A percentile compares a stretch with the other conserved stretches of the same genome.
Conservation (phyloP, 2,888 invertebrate species). For the Acronicta leporina region DNA sequence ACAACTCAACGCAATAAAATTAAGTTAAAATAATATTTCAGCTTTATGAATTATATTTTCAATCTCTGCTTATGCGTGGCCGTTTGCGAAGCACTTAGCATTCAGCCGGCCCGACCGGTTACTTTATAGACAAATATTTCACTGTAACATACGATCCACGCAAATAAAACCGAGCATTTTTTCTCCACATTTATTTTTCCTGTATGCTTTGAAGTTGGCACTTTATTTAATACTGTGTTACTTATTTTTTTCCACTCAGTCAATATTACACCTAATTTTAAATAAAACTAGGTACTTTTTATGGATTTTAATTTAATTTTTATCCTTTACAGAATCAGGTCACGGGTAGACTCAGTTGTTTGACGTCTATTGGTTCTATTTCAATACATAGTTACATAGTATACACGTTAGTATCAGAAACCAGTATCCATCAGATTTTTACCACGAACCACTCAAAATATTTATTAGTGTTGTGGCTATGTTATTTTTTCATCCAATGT, state of each 20-base stretch:
- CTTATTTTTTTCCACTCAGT: constrained; percentile 47
- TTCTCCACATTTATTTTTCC: constrained; percentile 63
- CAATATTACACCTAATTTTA: constrained; percentile 28
- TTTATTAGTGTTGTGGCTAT: constrained; percentile 27
- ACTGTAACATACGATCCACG: constrained; percentile 68
- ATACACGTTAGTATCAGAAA: no score
- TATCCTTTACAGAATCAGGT: no score
- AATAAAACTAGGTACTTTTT: no score
- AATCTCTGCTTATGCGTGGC: constrained; percentile 63
- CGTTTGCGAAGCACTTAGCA: constrained; percentile 73
- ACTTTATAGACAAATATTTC: constrained; percentile 79
- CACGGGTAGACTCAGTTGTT: no score
- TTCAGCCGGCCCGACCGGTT: constrained; percentile 69
- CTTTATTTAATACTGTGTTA: constrained; percentile 63
- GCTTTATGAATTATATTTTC: constrained; percentile 59
- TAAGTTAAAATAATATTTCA: constrained; percentile 44
- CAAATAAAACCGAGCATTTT: constrained; percentile 68
- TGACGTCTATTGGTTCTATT: no score
- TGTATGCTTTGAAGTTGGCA: constrained; percentile 65
- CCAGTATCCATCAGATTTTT: background rate
- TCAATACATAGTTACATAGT: no score
- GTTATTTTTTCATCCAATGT: constrained; percentile 5
- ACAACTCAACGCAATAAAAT: constrained; percentile 26
- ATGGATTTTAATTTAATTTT: no score
- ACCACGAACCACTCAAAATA: constrained; percentile 23